Conservation (phyloP, 2,888 invertebrate genomes). For the Nemotelus pantherinus region DNA sequence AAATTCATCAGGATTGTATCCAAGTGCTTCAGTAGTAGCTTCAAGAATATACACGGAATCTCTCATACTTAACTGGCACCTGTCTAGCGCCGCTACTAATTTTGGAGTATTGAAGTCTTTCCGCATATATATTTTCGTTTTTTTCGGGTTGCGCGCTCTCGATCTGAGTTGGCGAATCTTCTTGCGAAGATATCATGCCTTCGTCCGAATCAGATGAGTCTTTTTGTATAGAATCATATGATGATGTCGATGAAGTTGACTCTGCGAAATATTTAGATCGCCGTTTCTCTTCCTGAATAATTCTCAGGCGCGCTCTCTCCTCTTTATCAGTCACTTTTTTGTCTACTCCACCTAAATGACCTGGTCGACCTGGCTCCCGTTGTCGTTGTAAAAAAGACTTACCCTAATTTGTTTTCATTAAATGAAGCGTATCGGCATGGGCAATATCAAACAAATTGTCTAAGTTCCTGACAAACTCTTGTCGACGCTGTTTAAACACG, state of each 20-base stretch:
- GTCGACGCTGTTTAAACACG: conserved; percentile 20
- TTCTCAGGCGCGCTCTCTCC: conserved; percentile 49
- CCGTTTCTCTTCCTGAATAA: conserved; percentile 41
- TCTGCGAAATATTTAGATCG: neutral
- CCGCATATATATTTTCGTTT: neutral
- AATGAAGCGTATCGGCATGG: conserved; percentile 49
- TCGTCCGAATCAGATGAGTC: neutral
- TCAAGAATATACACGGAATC: conserved; percentile 54
- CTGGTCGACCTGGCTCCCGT: conserved; percentile 54
- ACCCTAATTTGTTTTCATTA: conserved; percentile 55
- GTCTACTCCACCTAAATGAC: conserved; percentile 54
- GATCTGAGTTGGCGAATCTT: neutral
- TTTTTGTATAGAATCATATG: conserved; percentile 1
- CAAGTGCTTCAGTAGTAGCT: conserved; percentile 53
- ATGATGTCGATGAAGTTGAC: conserved; percentile 1
- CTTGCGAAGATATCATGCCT: neutral
- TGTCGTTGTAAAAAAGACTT: conserved; percentile 54
- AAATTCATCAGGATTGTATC: conserved; percentile 54
- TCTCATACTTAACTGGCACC: conserved; percentile 52
- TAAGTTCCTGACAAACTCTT: conserved; percentile 51
- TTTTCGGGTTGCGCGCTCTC: neutral
- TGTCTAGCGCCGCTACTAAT: conserved; percentile 49
- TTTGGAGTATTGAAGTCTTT: conserved; percentile 1
- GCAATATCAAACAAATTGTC: conserved; percentile 52
- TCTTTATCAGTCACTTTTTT: conserved; percentile 55